phyloP scores from a whole-genome alignment of 2,797 vertebrate species.

The Lindbergichthys nudifrons region DNA sequence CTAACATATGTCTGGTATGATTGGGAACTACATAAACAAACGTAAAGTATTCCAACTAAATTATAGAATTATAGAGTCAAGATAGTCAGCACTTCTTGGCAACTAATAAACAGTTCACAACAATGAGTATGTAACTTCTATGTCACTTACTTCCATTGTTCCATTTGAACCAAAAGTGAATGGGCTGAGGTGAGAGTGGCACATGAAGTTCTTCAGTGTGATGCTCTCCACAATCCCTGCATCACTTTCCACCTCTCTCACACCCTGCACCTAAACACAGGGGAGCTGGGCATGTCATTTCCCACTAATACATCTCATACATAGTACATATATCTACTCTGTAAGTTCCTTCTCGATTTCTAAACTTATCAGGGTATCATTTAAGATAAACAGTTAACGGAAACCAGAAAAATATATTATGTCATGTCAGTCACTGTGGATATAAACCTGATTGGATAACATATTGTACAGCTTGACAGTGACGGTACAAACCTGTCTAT shows the following conservation, averaged over 20 bases:
- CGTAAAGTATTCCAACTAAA: too few relatives aligned
- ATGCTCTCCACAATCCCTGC: slow-evolving; percentile 96
- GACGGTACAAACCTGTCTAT: slow-evolving; percentile 41
- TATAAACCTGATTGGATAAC: neutral
- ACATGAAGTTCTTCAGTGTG: slow-evolving; percentile 97
- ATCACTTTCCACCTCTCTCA: slow-evolving; percentile 76
- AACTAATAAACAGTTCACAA: too few relatives aligned
- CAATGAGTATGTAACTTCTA: too few relatives aligned
- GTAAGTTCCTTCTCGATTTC: neutral
- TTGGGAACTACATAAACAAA: too few relatives aligned
- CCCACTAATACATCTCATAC: neutral
- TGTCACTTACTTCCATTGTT: slow-evolving; percentile 96
- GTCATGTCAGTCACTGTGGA: too few relatives aligned
- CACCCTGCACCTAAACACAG: slow-evolving; percentile 63
- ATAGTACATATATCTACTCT: neutral
- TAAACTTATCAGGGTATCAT: neutral
- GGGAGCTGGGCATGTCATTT: neutral
- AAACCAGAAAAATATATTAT: neutral
- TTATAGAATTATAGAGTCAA: too few relatives aligned
- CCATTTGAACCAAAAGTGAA: slow-evolving; percentile 94
- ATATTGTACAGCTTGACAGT: neutral
- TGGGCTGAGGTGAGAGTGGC: slow-evolving; percentile 93
- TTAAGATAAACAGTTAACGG: too few relatives aligned
- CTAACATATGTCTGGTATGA: too few relatives aligned
- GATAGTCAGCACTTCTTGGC: too few relatives aligned